Percentiles rank a stretch among this genome's conserved stretches.
These are phyloP conservation scores for Mizuhopecten yessoensis DNA, from an alignment of 1,140 invertebrate species.

Conservation along the genomic window DNA sequence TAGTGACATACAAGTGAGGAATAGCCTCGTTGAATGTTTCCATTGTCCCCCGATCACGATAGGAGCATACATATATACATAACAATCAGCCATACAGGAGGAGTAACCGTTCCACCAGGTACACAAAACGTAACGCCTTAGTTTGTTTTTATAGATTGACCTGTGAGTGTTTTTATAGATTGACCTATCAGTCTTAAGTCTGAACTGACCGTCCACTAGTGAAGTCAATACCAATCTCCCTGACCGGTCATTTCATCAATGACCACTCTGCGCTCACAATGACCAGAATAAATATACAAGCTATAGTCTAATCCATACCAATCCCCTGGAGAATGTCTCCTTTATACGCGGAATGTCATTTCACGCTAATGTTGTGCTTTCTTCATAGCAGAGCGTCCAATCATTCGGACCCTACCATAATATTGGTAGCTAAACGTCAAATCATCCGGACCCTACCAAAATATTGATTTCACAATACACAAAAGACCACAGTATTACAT, in stretches of 20 bases:
- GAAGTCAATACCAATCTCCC: background rate
- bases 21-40: background rate
- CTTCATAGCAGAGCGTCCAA: background rate
- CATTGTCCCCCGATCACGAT: background rate
- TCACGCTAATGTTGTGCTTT: background rate
- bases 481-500: too few relatives aligned
- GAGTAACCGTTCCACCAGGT: background rate
- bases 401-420: background rate
- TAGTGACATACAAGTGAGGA: too few relatives aligned
- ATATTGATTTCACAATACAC: too few relatives aligned
- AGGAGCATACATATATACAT: background rate
- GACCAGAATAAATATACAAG: background rate
- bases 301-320: background rate
- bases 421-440: background rate
- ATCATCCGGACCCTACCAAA: background rate
- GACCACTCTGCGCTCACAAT: background rate
- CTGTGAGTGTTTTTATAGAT: too few relatives aligned
- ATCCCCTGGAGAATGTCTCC: background rate
- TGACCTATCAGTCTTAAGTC: background rate
- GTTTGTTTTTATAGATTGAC: background rate
- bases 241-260: background rate
- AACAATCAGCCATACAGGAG: background rate
- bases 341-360: constrained; percentile 1
- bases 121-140: background rate
- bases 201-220: background rate